Conservation (phyloP, 1,140 invertebrate species). For the Cydia strobilella region DNA sequence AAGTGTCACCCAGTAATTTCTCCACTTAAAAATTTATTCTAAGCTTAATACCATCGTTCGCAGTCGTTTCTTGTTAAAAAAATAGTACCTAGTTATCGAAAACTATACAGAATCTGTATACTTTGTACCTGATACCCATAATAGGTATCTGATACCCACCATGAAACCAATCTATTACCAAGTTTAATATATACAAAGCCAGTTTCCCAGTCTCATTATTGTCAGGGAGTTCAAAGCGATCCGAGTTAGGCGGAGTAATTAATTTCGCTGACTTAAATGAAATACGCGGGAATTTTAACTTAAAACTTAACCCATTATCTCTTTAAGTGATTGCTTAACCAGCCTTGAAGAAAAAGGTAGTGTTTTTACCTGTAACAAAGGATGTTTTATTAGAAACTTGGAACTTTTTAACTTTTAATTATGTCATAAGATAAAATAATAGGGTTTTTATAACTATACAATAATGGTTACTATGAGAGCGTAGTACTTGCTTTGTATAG, state of each 20-base stretch:
- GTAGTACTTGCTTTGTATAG: too few species aligned
- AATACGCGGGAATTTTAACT: constrained; percentile 18
- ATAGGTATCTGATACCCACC: too few species aligned
- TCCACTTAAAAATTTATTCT: too few species aligned
- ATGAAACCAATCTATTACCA: background rate
- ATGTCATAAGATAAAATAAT: background rate
- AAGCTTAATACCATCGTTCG: too few species aligned
- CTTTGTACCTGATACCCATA: too few species aligned
- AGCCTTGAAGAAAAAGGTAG: constrained; percentile 4
- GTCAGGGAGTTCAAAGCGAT: constrained; percentile 17
- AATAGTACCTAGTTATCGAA: too few species aligned
- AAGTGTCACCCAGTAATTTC: too few species aligned
- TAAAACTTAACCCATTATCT: constrained; percentile 24
- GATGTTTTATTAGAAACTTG: background rate
- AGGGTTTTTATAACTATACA: background rate
- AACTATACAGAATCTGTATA: too few species aligned
- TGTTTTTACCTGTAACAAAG: constrained; percentile 29
- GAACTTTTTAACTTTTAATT: background rate
- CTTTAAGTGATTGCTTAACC: constrained; percentile 24
- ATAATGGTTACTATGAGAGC: too few species aligned
- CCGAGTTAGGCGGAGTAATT: constrained; percentile 22
- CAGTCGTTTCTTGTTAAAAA: too few species aligned
- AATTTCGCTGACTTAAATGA: constrained; percentile 13
- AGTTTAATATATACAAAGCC: constrained; percentile 4
- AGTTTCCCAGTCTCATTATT: constrained; percentile 15